Evolutionary conservation across 2,113 vertebrate genomes (phyloP).

Genomic region (Corydoras sp.): DNA sequence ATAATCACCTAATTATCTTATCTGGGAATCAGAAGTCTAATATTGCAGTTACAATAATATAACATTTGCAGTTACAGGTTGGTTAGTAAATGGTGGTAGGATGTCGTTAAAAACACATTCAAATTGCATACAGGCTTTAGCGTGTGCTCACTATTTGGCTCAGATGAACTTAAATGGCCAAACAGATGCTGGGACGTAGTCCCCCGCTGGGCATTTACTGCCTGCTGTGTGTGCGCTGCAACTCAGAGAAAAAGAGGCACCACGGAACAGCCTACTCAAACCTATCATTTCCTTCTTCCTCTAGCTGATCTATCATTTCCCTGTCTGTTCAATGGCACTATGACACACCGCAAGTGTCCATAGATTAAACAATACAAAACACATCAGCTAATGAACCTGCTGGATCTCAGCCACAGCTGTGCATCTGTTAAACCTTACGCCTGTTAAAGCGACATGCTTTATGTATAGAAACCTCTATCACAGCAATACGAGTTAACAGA

Average conservation of each 20-base stretch:
- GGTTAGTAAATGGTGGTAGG: not conserved
- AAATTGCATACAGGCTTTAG: too few species aligned
- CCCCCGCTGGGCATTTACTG: constrained; percentile 32
- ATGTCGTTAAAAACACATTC: not conserved
- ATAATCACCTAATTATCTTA: too few species aligned
- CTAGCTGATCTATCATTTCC: constrained; percentile 91
- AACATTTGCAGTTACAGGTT: too few species aligned
- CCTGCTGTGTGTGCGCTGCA: constrained; percentile 26
- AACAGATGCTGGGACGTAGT: constrained; percentile 27
- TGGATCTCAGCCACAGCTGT: not conserved
- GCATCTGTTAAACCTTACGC: not conserved
- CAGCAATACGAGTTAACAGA: too few species aligned
- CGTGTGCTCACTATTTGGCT: constrained; percentile 9
- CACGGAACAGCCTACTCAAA: constrained; percentile 72
- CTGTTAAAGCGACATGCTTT: too few species aligned
- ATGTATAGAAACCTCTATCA: too few species aligned
- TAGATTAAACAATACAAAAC: constrained; percentile 55
- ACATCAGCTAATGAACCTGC: constrained; percentile 5
- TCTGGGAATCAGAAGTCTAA: too few species aligned
- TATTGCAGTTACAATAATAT: too few species aligned
- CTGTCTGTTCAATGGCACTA: constrained; percentile 78
- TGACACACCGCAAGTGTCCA: constrained; percentile 81
- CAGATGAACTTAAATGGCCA: constrained; percentile 20
- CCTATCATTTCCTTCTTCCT: constrained; percentile 88
- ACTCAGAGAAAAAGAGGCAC: constrained; percentile 39